phyloP scores from a whole-genome alignment of 1,140 invertebrate genomes.

The Macrostomum lignano region DNA sequence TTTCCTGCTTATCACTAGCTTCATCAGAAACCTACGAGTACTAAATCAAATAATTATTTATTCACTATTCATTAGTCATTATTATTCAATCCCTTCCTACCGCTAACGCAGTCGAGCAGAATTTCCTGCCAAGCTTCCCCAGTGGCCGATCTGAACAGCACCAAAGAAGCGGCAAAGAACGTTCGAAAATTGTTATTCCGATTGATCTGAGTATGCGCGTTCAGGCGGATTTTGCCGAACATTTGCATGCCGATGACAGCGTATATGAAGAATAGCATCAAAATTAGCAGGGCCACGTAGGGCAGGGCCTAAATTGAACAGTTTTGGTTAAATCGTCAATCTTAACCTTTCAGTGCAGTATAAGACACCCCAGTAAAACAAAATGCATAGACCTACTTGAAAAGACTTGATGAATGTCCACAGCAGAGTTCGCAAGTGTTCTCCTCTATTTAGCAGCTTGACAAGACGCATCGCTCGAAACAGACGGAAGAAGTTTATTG shows the following conservation, averaged over 20 bases:
- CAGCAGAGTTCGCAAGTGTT: conserved; percentile 78
- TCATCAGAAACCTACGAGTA: too few relatives aligned
- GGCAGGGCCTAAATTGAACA: conserved; percentile 58
- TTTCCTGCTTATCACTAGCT: too few relatives aligned
- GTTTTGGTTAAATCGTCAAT: too few relatives aligned
- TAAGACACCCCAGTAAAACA: too few relatives aligned
- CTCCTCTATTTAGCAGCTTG: conserved; percentile 79
- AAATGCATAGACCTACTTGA: too few relatives aligned
- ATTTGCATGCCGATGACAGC: conserved; percentile 99
- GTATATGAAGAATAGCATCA: conserved; percentile 97
- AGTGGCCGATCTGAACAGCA: conserved; percentile 52
- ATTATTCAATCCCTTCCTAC: conserved; percentile 11
- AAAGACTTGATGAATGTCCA: conserved; percentile 99
- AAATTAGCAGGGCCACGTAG: conserved; percentile 90
- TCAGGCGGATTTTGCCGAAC: conserved; percentile 71
- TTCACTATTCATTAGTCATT: too few relatives aligned
- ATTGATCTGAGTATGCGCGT: conserved; percentile 48
- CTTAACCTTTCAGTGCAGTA: too few relatives aligned
- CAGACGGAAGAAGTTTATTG: conserved; percentile 91
- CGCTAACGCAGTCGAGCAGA: conserved; percentile 60
- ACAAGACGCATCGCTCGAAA: conserved; percentile 95
- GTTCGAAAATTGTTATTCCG: conserved; percentile 96
- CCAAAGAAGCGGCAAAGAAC: conserved; percentile 80
- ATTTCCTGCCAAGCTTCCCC: conserved; percentile 97
- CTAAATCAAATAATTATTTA: too few relatives aligned